A percentile compares a stretch with the other conserved stretches of the same genome.
phyloP scores from a whole-genome alignment of 1,140 invertebrate species.

The Venustaconcha ellipsiformis region DNA sequence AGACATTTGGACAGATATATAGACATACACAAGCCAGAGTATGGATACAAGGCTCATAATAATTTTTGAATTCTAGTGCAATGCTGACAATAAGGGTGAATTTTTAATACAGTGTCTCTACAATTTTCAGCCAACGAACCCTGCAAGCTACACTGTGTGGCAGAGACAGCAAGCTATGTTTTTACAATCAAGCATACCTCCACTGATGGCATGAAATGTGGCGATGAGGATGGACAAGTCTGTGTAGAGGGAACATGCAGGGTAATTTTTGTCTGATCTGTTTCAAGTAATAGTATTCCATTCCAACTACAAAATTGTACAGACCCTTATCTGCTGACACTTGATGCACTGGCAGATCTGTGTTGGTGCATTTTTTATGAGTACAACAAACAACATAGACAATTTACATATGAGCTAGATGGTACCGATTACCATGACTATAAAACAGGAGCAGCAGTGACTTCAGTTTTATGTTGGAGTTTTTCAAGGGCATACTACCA shows the following conservation, averaged over 20 bases:
- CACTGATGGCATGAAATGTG: slow-evolving; percentile 88
- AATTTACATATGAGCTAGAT: too few species aligned
- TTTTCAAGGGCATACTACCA: too few species aligned
- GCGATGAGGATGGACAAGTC: slow-evolving; percentile 81
- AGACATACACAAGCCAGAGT: not conserved
- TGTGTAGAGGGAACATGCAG: slow-evolving; percentile 87
- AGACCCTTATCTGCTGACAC: too few species aligned
- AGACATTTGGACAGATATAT: not conserved
- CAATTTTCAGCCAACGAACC: slow-evolving; percentile 71
- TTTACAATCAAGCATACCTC: slow-evolving; percentile 70
- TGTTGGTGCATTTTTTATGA: too few species aligned
- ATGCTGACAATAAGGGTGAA: not conserved
- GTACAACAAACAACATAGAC: too few species aligned
- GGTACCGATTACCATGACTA: too few species aligned
- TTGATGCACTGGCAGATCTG: too few species aligned
- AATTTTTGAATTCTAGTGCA: not conserved
- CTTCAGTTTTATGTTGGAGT: too few species aligned
- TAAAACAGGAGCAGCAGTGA: too few species aligned
- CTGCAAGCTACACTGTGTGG: slow-evolving; percentile 80
- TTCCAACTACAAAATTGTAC: too few species aligned
- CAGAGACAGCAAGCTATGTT: slow-evolving; percentile 51
- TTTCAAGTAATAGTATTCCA: too few species aligned
- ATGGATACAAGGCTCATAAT: not conserved
- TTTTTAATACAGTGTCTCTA: not conserved
- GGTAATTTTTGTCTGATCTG: slow-evolving; percentile 53